Conservation (phyloP, 2,888 invertebrate genomes). For the Mechanitis messenoides region DNA sequence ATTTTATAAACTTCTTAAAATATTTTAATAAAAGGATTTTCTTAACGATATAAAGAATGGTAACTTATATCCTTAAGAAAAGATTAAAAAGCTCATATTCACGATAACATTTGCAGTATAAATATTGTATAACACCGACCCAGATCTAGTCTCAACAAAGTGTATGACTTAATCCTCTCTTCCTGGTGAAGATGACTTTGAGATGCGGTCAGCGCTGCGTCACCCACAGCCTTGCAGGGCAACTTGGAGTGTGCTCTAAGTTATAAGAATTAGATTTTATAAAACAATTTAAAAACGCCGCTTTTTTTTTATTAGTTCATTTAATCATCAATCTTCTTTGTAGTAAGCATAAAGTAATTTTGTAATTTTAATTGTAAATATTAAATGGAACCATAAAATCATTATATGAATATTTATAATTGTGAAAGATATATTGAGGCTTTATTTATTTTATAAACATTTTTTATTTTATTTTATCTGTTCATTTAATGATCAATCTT, state of each 20-base stretch:
- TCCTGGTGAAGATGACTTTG: constrained; percentile 53
- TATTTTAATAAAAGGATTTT: too few relatives aligned
- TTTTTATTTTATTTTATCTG: too few relatives aligned
- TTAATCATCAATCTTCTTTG: too few relatives aligned
- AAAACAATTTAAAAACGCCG: too few relatives aligned
- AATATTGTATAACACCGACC: constrained; percentile 18
- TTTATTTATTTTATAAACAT: too few relatives aligned
- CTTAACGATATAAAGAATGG: background rate
- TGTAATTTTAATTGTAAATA: too few relatives aligned
- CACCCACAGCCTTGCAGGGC: constrained; percentile 23
- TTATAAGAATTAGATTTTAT: background rate
- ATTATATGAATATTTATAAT: too few relatives aligned
- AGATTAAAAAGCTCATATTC: background rate
- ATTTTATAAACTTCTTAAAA: background rate
- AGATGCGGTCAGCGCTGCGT: constrained; percentile 52
- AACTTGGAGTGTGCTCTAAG: constrained; percentile 13
- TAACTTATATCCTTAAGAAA: background rate
- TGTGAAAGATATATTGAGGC: too few relatives aligned
- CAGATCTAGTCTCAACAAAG: constrained; percentile 28
- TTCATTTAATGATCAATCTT: too few relatives aligned
- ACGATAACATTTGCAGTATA: background rate
- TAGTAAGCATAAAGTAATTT: too few relatives aligned
- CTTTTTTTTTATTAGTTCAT: too few relatives aligned
- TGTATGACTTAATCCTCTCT: constrained; percentile 50
- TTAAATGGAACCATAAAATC: too few relatives aligned